Base-by-base conservation (phyloP, 2,888 invertebrate species). In the Branchellion lobata region DNA sequence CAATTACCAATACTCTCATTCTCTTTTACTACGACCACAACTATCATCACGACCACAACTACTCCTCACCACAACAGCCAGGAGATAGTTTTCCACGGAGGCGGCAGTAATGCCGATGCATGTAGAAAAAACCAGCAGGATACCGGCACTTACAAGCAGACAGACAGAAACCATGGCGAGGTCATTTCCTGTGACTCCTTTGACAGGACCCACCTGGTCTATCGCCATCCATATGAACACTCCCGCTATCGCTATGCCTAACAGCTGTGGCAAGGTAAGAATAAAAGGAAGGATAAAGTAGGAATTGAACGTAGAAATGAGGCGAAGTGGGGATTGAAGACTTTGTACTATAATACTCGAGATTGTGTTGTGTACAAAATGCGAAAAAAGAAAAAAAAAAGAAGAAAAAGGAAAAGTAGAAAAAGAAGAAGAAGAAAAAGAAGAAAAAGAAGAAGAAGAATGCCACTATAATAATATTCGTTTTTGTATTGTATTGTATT, bases 151-250 rank as follows among this genome's bases (percentile, higher is more conserved):
- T 18, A 77, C 27, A 24, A 77, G 36, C 21, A 77, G 65, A 3
- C 65, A 57, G 21, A 77, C 77, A 14, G 77, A 33, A 8, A 53
- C 36, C 18, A 77, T 53, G 40, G 53, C 77, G 14, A 77, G 65
- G 27, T 77, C 77, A 5, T 29, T 65, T 8, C 65, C 77, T 8
- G 53, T 34, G 14, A 77, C 77, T 0, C 77, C 77, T n/a, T 65
- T 57, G 8, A 77, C 77, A 1, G 65, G 34, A 27, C n/a, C 61
- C 1, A 77, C 77, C 24, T 77, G 77, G 34, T 77, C 77, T 18
- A 77, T 24, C 24, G 77, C 77, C 77, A 77, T 65, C 77, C 77
- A 77, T 24, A 77, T 21, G 65, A 77, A 77, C 31, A 77, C 77
- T 14, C 61, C 77, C 0, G 40, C 24, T 18, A 77, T 65, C 18